A percentile compares a stretch with the other conserved stretches of the same genome.
Evolutionary conservation across 2,888 invertebrate genomes (phyloP).

Genomic region (Rotaria magnacalcarata): DNA sequence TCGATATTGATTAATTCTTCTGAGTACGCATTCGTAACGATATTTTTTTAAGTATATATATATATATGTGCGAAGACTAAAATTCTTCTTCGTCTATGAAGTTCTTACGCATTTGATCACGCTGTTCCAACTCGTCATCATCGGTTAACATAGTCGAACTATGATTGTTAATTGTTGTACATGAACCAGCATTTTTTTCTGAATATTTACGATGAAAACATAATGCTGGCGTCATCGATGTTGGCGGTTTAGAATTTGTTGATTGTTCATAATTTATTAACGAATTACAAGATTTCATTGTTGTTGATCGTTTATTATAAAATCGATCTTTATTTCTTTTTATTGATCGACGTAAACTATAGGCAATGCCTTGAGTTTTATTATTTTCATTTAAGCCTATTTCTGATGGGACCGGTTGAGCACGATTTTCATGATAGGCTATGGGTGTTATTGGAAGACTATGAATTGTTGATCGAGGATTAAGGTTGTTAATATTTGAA

Average conservation of each 20-base stretch:
- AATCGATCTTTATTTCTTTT: slow-evolving; percentile 16
- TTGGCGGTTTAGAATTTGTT: neutral
- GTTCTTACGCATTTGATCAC: slow-evolving; percentile 15
- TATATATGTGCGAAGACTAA: no score
- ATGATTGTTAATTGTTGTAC: neutral
- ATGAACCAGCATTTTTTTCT: neutral
- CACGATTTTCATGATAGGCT: neutral
- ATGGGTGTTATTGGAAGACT: neutral
- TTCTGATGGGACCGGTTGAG: neutral
- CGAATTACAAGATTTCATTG: slow-evolving; percentile 8
- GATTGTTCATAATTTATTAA: neutral
- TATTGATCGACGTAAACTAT: slow-evolving; percentile 5
- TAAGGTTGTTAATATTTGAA: neutral
- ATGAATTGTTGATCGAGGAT: neutral
- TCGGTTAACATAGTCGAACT: neutral
- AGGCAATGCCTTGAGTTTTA: neutral
- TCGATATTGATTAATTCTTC: no score
- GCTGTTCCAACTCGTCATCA: neutral
- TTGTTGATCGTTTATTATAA: slow-evolving; percentile 29
- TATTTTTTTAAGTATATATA: no score
- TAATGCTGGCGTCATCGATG: neutral
- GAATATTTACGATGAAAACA: neutral
- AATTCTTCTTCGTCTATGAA: neutral
- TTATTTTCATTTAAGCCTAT: neutral
- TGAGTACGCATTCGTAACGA: no score